Percentiles rank a stretch among this genome's conserved stretches.
Conservation (phyloP, 2,888 invertebrate species). For the Meloe dianella region DNA sequence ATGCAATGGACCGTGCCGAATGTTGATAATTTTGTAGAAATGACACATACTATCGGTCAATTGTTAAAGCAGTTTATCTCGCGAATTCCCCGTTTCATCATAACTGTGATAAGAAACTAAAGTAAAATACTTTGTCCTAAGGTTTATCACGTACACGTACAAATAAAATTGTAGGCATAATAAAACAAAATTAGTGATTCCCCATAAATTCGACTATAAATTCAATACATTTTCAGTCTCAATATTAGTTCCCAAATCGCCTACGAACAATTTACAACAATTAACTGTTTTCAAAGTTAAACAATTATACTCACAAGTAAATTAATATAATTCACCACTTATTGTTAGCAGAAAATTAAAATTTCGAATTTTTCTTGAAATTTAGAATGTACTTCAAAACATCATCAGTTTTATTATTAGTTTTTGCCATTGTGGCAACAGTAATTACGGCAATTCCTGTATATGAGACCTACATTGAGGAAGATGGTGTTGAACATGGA, state of each 20-base stretch:
- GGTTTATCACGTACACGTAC: too few species aligned
- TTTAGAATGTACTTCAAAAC: neutral
- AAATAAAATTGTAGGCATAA: too few species aligned
- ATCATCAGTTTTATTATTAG: neutral
- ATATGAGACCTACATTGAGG: neutral
- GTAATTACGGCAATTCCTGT: neutral
- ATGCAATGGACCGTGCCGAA: too few species aligned
- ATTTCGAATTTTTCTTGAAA: neutral
- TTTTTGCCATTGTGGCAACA: neutral
- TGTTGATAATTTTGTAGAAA: too few species aligned
- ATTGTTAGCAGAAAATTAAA: too few species aligned
- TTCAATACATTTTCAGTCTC: neutral
- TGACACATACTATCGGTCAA: too few species aligned
- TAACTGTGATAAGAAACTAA: too few species aligned
- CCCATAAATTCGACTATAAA: neutral
- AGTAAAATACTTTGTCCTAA: too few species aligned
- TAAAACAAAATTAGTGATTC: neutral
- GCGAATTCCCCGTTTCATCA: neutral
- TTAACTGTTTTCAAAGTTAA: too few species aligned
- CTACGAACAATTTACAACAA: neutral
- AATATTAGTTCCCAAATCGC: neutral
- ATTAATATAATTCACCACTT: neutral
- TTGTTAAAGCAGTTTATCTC: neutral
- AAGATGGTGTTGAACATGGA: slow-evolving; percentile 10
- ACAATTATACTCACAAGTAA: too few species aligned